Evolutionary conservation across 2,113 vertebrate genomes (phyloP), one percentile per base, ranked within the genome.

Genomic region (Thamnaconus septentrionalis): DNA sequence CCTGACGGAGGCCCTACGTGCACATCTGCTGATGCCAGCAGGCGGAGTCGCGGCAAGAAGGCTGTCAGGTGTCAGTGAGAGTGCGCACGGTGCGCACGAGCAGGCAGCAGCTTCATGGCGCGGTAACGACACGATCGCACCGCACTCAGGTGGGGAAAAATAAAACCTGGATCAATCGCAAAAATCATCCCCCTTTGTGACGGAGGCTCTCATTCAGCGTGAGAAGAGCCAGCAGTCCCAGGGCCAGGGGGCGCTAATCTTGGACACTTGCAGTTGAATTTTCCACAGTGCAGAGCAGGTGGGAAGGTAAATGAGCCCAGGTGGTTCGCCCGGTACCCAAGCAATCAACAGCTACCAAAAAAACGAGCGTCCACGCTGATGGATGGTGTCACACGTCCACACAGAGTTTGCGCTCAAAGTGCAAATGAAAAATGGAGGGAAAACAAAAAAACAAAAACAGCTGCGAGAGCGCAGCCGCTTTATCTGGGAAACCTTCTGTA

Each of bases 401-500:
- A 40, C 49, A 4, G 64, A 44, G 64, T 65, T 50, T 54, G 62
- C 7, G 57, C 78, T 68, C 62, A 71, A 62, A 72, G 81, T 70
- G 73, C 73, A 61, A 55, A 48, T 8, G 61, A 51, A 68, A 69
- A 63, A 64, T 10, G 54, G 62, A 7, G n/a, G 70, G 69, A 68
- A 73, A 50, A 59, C 56, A 64, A 78, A 66, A 66, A 65, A 83
- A 75, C 63, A 73, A 52, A 49, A 58, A 69, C 57, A 73, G 66
- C 76, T 50, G 69, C 7, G 68, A 1, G 73, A 75, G 74, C 69
- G n/a, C 56, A 12, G 72, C n/a, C 75, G 44, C 63, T 61, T 3
- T 11, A 8, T 87, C 77, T 56, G 68, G 75, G 75, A 75, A 67
- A 78, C 43, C 56, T 8, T 53, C 50, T 70, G 87, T 82, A 88